Evolutionary conservation across 2,888 invertebrate species (phyloP).

Genomic region (Schizotus pectinicornis): DNA sequence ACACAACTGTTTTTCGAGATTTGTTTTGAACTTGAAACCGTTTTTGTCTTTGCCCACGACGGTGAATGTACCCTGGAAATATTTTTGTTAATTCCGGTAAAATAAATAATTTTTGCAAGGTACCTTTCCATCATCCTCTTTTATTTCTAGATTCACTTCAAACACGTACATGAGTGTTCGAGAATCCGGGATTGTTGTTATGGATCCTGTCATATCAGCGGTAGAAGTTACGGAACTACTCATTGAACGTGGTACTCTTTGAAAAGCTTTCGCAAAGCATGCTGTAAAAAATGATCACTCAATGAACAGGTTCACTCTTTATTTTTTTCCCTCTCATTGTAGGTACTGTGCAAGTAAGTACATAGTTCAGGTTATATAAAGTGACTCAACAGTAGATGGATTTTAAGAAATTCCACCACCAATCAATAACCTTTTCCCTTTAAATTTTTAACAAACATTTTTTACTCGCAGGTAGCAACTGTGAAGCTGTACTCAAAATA

Average conservation of each 20-base stretch:
- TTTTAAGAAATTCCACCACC: no score
- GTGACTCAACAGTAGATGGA: no score
- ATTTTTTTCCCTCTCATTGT: conserved; percentile 34
- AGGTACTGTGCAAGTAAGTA: not conserved
- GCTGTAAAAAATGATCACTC: conserved; percentile 56
- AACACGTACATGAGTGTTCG: conserved; percentile 80
- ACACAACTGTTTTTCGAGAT: conserved; percentile 87
- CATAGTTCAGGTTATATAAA: no score
- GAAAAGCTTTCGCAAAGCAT: conserved; percentile 95
- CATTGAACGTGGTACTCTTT: conserved; percentile 83
- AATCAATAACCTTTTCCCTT: no score
- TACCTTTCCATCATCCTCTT: conserved; percentile 89
- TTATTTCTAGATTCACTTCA: conserved; percentile 91
- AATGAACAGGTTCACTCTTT: no score
- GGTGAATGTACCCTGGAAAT: conserved; percentile 72
- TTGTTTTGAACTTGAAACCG: conserved; percentile 84
- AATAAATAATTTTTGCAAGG: no score
- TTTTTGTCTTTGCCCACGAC: conserved; percentile 87
- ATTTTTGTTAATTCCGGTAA: no score
- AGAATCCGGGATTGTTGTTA: conserved; percentile 68
- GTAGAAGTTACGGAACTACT: conserved; percentile 74
- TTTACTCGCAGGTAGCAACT: no score
- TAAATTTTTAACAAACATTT: no score
- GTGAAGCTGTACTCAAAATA: no score
- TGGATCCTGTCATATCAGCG: conserved; percentile 61